These are phyloP conservation scores for Archivesica marissinica DNA, from an alignment of 1,140 invertebrate genomes.

Conservation along the genomic window DNA sequence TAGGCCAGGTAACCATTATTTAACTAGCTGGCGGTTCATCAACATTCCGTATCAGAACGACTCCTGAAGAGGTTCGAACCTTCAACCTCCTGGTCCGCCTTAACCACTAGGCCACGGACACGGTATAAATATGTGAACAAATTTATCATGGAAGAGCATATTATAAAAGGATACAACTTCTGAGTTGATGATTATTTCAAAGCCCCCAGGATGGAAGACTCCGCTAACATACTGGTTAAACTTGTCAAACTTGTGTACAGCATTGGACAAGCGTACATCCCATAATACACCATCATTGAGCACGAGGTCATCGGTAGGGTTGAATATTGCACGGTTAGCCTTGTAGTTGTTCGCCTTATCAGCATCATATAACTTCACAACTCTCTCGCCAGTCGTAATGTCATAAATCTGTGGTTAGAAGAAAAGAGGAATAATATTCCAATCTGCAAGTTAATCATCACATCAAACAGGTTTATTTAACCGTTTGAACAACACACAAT, in stretches of 20 bases:
- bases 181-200: constrained; percentile 89
- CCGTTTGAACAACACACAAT: too few species aligned
- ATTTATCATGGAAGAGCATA: too few species aligned
- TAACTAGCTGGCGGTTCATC: too few species aligned
- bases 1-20: too few species aligned
- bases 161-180: constrained; percentile 85
- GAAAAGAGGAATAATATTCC: background rate
- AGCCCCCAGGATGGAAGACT: constrained; percentile 98
- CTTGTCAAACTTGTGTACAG: constrained; percentile 97
- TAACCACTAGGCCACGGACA: too few species aligned
- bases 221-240: constrained; percentile 97
- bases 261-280: constrained; percentile 92
- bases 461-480: too few species aligned
- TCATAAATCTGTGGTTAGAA: constrained; percentile 96
- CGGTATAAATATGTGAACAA: too few species aligned
- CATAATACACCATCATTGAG: constrained; percentile 98
- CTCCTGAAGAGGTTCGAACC: too few species aligned
- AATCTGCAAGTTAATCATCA: background rate
- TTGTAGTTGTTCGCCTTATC: constrained; percentile 95
- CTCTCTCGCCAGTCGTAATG: constrained; percentile 90
- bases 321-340: constrained; percentile 97
- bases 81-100: too few species aligned
- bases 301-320: constrained; percentile 96
- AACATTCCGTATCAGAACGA: too few species aligned
- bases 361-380: constrained; percentile 90